Percentiles rank a stretch among this genome's conserved stretches.
Conservation (phyloP, 2,797 vertebrate genomes). For the Phrynocephalus forsythii region DNA sequence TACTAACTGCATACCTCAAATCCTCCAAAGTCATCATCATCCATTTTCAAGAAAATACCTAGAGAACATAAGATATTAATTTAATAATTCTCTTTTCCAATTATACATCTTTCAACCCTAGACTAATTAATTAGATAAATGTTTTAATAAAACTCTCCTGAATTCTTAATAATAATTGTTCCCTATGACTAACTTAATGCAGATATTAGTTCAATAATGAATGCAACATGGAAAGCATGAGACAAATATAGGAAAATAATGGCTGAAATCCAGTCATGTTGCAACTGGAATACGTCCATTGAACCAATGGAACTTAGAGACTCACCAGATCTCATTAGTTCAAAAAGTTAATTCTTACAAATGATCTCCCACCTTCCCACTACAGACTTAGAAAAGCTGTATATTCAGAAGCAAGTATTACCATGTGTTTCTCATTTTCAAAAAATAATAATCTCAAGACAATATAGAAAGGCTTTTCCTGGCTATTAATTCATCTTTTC, state of each 20-base stretch:
- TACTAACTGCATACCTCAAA: conserved; percentile 80
- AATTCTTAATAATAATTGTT: background rate
- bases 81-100: background rate
- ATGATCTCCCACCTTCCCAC: too few relatives aligned
- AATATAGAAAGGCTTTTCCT: too few relatives aligned
- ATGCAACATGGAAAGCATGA: background rate
- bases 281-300: too few relatives aligned
- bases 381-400: too few relatives aligned
- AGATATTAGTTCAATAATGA: background rate
- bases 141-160: background rate
- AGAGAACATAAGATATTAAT: conserved; percentile 62
- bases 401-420: too few relatives aligned
- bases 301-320: too few relatives aligned
- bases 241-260: background rate
- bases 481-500: too few relatives aligned
- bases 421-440: too few relatives aligned
- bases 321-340: too few relatives aligned
- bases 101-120: background rate
- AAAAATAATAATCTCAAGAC: too few relatives aligned
- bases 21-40: conserved; percentile 85
- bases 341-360: too few relatives aligned
- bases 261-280: too few relatives aligned
- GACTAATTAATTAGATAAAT: background rate
- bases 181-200: background rate
- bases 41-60: conserved; percentile 76